Percentiles rank a stretch among this genome's conserved stretches.
Evolutionary conservation across 2,888 invertebrate genomes (phyloP).

Genomic region (Cataglyphis rosenhaueri): DNA sequence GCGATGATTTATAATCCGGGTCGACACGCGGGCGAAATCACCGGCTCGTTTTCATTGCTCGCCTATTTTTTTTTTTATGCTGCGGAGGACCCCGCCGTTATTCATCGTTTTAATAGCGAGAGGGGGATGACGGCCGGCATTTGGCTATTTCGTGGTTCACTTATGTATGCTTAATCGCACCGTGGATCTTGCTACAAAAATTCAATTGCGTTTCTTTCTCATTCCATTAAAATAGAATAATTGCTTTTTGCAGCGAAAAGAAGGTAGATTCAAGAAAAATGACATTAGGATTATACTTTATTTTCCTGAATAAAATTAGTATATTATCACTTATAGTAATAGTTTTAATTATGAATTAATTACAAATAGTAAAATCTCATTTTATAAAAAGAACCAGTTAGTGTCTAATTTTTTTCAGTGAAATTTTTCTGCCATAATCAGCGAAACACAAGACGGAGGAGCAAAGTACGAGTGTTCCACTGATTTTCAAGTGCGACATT

Average conservation of each 20-base stretch:
- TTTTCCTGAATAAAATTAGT: not conserved
- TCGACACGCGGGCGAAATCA: conserved; percentile 28
- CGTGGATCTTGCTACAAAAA: conserved; percentile 32
- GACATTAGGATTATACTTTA: not conserved
- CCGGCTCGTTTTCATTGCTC: conserved; percentile 39
- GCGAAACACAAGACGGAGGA: not conserved
- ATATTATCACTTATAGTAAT: too few relatives aligned
- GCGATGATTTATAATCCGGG: conserved; percentile 52
- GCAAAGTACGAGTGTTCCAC: not conserved
- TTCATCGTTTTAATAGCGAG: conserved; percentile 31
- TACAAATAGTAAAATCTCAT: too few relatives aligned
- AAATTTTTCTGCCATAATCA: not conserved
- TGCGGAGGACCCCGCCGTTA: not conserved
- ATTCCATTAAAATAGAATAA: not conserved
- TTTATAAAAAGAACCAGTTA: not conserved
- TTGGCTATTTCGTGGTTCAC: conserved; percentile 15
- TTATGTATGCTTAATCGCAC: conserved; percentile 35
- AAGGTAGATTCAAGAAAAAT: not conserved
- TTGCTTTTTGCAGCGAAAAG: conserved; percentile 37
- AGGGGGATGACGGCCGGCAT: not conserved
- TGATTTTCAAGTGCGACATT: not conserved
- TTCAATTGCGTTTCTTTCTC: conserved; percentile 29
- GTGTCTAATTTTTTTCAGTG: not conserved
- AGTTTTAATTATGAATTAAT: not conserved
- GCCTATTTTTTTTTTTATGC: conserved; percentile 28